Base-by-base conservation (phyloP, 2,113 vertebrate genomes). In the Lanius ludovicianus region DNA sequence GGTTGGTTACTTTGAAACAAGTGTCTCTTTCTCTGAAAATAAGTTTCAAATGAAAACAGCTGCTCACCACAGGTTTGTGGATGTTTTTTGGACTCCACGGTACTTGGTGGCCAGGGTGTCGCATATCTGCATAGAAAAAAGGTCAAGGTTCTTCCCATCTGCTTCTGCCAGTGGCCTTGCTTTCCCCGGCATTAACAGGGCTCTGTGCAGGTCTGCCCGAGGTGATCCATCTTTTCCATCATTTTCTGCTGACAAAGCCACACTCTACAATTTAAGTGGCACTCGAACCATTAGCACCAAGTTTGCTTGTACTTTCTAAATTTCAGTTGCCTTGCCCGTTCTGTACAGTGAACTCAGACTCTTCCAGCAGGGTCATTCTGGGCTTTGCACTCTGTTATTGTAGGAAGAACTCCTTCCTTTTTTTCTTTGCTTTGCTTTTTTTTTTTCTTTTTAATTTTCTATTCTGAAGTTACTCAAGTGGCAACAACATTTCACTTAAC, bases 161-260 rank as follows among this genome's bases (percentile, higher is more conserved):
- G 0, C 8, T 25, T 2, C 2, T 3, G 2, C 6, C 12, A 2
- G 3, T 4, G 57, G 0, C 3, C 7, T 2, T 17, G 10, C 39
- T 30, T 11, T 41, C 15, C 7, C 28, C 13, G 5, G 41, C 33
- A 0, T 19, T 30, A 13, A 11, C 44, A 6, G 33, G 6, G 28
- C 8, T 8, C 31, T 24, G 11, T 28, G 57, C 46, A 6, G 47
- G 4, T 11, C 25, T 42, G 7, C 15, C 9, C 11, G 1, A 13
- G 6, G 3, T 3, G 11, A 25, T 13, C 13, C 15, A 9, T 33
- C 15, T 0, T 18, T 33, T 33, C 62, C 62, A 22, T 37, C 4
- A 4, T 37, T 44, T 59, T 22, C 42, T 31, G 7, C 28, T 39
- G 25, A 12, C 47, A 50, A 65, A 84, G 3, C 21, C 42, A 5